Conservation (phyloP, 2,797 vertebrate genomes). For the Silurus aristotelis region DNA sequence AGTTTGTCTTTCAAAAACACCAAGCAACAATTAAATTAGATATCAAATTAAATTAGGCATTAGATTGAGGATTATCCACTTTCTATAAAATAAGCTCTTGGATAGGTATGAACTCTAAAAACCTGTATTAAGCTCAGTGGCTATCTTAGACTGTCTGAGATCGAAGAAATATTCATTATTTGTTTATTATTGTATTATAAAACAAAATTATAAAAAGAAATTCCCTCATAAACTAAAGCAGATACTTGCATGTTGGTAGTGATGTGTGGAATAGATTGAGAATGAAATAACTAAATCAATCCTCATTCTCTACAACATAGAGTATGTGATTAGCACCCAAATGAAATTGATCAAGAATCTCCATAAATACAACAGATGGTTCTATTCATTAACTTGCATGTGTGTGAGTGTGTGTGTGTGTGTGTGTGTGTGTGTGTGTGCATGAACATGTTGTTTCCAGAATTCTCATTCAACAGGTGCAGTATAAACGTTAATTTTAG, state of each 20-base stretch:
- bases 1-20: not conserved
- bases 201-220: not conserved
- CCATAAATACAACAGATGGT: conserved; percentile 21
- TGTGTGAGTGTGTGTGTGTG: not conserved
- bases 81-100: not conserved
- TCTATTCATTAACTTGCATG: not conserved
- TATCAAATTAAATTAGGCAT: not conserved
- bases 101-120: not conserved
- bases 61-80: not conserved
- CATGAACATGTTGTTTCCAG: not conserved
- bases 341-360: conserved; percentile 22
- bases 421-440: not conserved
- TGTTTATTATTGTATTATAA: not conserved
- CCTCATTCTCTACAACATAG: not conserved
- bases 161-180: not conserved
- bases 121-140: not conserved
- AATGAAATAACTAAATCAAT: conserved; percentile 22
- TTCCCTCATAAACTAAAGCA: not conserved
- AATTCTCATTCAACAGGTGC: not conserved
- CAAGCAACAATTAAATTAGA: not conserved
- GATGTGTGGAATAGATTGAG: not conserved
- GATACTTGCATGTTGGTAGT: not conserved
- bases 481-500: no score
- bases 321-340: conserved; percentile 17
- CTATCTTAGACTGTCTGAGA: not conserved